Evolutionary conservation across 2,113 vertebrate species (phyloP), one percentile per base, ranked within the genome.

Genomic region (Anhinga rufa): DNA sequence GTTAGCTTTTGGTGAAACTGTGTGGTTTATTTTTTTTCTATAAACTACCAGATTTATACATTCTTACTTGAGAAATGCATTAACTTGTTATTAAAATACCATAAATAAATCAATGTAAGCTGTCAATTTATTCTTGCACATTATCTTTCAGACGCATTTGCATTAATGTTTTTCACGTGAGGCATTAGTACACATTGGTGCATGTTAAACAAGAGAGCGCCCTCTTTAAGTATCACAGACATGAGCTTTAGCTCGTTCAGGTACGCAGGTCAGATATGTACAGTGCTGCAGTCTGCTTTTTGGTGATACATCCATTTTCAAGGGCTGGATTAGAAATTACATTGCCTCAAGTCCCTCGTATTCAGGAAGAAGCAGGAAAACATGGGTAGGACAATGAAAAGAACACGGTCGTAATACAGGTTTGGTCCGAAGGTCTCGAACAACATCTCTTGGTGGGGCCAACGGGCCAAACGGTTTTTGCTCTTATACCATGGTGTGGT

Each of bases 11-110:
- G 94, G 91, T 96, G 94, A 98, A 91, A 62, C 80, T 94, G 38
- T 40, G 82, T 96, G 95, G 90, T 95, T 97, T 97, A 84, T 96
- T 94, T 96, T 98, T 44, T 97, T 98, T 96, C 95, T 93, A 96
- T 90, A 82, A 96, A 95, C 93, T 93, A 78, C 69, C 77, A 86
- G 85, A 91, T 98, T 98, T 98, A 97, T 97, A 97, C 97, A 91
- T 96, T 97, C 86, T 98, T 96, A 96, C 97, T 97, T 97, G 92
- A 95, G 92, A 97, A 98, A 95, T 82, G 54, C 57, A 40, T 92
- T 97, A 88, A 95, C 78, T 90, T 93, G 95, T 65, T 96, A 95
- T 96, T 95, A 94, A 97, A 97, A 93, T 96, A 91, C 88, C 89
- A 54, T 81, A 36, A 97, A 93, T 93, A 42, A 97, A 95, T 93